Conservation (phyloP, 1,140 invertebrate genomes). For the Lepeophtheirus salmonis region DNA sequence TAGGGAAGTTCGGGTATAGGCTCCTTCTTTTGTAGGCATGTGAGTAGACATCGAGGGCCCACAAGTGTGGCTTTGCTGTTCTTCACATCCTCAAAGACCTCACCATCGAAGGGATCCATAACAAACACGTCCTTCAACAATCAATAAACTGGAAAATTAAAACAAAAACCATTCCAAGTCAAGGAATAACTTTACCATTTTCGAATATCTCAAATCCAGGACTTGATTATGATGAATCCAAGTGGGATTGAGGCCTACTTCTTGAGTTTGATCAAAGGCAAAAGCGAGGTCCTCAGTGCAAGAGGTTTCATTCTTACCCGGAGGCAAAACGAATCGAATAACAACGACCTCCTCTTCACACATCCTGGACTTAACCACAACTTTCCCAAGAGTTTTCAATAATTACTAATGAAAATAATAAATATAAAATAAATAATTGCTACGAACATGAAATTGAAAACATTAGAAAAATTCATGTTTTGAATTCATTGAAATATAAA, state of each 20-base stretch:
- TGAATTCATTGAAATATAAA: too few species aligned
- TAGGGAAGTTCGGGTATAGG: slow-evolving; percentile 49
- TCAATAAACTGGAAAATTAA: too few species aligned
- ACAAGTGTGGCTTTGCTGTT: slow-evolving; percentile 36
- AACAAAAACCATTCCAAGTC: too few species aligned
- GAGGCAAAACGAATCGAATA: slow-evolving; percentile 3
- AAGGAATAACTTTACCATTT: too few species aligned
- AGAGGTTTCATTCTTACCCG: slow-evolving; percentile 7
- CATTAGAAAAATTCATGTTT: too few species aligned
- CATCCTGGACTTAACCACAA: too few species aligned
- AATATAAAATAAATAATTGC: too few species aligned
- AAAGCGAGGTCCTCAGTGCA: slow-evolving; percentile 3
- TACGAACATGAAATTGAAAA: too few species aligned
- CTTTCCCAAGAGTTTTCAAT: too few species aligned
- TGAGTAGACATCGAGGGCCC: slow-evolving; percentile 55
- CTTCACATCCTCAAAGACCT: slow-evolving; percentile 38
- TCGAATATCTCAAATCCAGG: neutral
- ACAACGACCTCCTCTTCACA: neutral
- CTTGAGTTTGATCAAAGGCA: neutral
- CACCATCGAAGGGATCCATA: slow-evolving; percentile 47
- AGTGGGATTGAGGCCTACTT: neutral
- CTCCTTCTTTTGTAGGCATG: slow-evolving; percentile 44
- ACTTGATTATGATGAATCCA: neutral
- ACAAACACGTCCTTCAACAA: slow-evolving; percentile 54
- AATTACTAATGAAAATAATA: too few species aligned